Conservation (phyloP, 2,797 vertebrate genomes). For the Sebastes matsubarae region DNA sequence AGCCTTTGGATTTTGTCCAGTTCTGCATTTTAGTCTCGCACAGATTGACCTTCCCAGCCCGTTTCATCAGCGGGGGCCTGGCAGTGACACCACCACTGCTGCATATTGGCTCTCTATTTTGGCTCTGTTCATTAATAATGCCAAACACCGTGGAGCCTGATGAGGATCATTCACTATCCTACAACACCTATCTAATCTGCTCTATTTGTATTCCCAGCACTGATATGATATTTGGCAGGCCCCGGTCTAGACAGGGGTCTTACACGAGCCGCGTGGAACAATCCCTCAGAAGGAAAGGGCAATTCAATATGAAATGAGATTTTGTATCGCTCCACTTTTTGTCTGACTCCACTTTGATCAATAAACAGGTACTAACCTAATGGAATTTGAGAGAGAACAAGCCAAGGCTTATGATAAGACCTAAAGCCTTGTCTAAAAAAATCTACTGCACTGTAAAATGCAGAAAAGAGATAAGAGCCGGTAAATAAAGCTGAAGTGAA, state of each 20-base stretch:
- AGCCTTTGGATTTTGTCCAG: slow-evolving; percentile 44
- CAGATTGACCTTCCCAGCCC: slow-evolving; percentile 55
- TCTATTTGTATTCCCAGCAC: slow-evolving; percentile 76
- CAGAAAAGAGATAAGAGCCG: slow-evolving; percentile 1
- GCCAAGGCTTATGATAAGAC: slow-evolving; percentile 50
- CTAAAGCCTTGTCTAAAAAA: slow-evolving; percentile 29
- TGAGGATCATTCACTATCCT: slow-evolving; percentile 49
- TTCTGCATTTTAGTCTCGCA: slow-evolving; percentile 26
- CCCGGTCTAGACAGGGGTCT: slow-evolving; percentile 73
- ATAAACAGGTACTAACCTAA: slow-evolving; percentile 79
- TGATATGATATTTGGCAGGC: slow-evolving; percentile 78
- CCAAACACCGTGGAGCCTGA: slow-evolving; percentile 53
- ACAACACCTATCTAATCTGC: slow-evolving; percentile 58
- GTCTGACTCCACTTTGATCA: slow-evolving; percentile 76
- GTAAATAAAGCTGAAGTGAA: slow-evolving; percentile 34
- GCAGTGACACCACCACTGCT: slow-evolving; percentile 36
- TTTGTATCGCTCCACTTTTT: slow-evolving; percentile 71
- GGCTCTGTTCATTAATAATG: slow-evolving; percentile 66
- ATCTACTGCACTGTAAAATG: slow-evolving; percentile 15
- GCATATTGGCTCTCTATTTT: slow-evolving; percentile 47
- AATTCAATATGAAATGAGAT: slow-evolving; percentile 81
- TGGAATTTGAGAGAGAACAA: slow-evolving; percentile 69
- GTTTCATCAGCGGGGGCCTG: slow-evolving; percentile 49
- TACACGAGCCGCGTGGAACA: slow-evolving; percentile 52
- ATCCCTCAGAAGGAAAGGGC: slow-evolving; percentile 79